Conservation (phyloP, 2,113 vertebrate genomes). For the Trematocara macrostoma region DNA sequence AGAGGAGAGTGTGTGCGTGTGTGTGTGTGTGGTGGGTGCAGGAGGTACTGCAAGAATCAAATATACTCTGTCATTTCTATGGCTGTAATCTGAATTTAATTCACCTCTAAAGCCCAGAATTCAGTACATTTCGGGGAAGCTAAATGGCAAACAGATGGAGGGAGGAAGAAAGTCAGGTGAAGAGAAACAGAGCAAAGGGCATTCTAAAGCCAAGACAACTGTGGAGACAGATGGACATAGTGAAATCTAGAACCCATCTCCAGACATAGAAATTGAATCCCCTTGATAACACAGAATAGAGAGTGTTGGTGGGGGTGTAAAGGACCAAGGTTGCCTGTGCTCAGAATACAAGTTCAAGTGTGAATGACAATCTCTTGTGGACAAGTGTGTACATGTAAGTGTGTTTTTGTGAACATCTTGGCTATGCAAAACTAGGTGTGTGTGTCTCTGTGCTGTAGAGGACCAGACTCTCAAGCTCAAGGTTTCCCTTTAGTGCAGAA, state of each 20-base stretch:
- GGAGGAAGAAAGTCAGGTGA: background rate
- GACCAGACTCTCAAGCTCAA: conserved; percentile 14
- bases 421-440: background rate
- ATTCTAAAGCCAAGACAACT: background rate
- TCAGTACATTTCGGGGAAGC: background rate
- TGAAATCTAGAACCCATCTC: background rate
- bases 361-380: background rate
- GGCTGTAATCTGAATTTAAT: background rate
- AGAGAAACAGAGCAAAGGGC: background rate
- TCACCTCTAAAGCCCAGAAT: background rate
- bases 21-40: background rate
- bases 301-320: background rate
- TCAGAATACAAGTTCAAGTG: background rate
- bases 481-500: conserved; percentile 28
- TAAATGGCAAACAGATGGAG: background rate
- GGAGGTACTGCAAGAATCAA: background rate
- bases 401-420: background rate
- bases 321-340: conserved; percentile 4
- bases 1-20: background rate
- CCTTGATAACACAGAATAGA: background rate
- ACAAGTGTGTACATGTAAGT: background rate
- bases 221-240: conserved; percentile 18
- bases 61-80: background rate
- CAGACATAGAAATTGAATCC: conserved; percentile 4
- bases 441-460: background rate